Percentiles rank a stretch among this genome's conserved stretches.
Conservation (phyloP, 2,797 vertebrate species). For the Pteropus rufus region DNA sequence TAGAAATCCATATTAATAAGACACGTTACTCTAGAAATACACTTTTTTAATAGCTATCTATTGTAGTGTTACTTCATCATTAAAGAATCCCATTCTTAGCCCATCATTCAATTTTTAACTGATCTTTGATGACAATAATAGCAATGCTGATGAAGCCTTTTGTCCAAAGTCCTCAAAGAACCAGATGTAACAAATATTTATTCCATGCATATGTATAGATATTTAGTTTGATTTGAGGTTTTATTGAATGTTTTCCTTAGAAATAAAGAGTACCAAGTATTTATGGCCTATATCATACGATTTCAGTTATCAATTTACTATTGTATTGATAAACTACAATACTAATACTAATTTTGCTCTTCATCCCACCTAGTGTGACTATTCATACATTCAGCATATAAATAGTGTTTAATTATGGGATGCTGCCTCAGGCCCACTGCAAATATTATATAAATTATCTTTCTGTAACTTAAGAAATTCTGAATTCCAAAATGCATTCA, state of each 20-base stretch:
- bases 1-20: constrained; percentile 30
- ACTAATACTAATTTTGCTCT: not conserved
- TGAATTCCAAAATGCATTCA: not conserved
- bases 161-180: constrained; percentile 7
- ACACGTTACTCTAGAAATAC: not conserved
- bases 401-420: not conserved
- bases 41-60: not conserved
- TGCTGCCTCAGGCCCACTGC: not conserved
- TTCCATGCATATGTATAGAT: not conserved
- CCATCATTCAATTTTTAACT: not conserved
- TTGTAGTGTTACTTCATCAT: not conserved
- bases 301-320: not conserved
- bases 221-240: not conserved
- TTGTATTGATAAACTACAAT: not conserved
- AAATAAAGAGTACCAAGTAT: not conserved
- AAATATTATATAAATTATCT: not conserved
- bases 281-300: not conserved
- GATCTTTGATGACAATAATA: not conserved
- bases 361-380: not conserved
- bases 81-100: not conserved
- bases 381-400: not conserved
- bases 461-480: not conserved
- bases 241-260: not conserved
- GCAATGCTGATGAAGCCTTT: not conserved
- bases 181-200: not conserved